Conservation (phyloP, 2,888 invertebrate genomes). For the Pachycephus smyrnensis region DNA sequence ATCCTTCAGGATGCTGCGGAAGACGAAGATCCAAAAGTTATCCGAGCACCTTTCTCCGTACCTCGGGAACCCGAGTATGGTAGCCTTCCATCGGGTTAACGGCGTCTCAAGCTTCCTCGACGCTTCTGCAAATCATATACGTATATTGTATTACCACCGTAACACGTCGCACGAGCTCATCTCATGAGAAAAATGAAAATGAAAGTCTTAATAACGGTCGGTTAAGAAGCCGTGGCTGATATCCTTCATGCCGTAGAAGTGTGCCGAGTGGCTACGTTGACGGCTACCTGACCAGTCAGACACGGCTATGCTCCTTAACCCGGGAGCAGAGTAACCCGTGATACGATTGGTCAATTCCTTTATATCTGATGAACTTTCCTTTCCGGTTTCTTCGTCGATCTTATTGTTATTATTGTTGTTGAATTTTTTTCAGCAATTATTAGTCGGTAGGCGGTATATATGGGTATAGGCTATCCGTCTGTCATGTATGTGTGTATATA, state of each 20-base stretch:
- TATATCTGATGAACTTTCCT: not conserved
- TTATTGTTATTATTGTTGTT: not conserved
- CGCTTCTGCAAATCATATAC: not conserved
- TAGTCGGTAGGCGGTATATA: not conserved
- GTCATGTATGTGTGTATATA: not conserved
- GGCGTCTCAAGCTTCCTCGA: not conserved
- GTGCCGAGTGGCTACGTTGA: conserved; percentile 29
- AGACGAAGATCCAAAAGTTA: not conserved
- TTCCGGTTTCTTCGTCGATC: not conserved
- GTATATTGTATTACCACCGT: not conserved
- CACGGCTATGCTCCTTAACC: conserved; percentile 35
- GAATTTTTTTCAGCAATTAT: not conserved
- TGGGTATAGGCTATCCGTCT: too few species aligned
- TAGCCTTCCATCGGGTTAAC: not conserved
- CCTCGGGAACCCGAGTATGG: not conserved
- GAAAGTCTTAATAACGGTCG: conserved; percentile 32
- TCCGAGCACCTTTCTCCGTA: not conserved
- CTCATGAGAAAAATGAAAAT: conserved; percentile 33
- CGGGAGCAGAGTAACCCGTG: conserved; percentile 30
- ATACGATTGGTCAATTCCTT: not conserved
- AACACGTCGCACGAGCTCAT: not conserved
- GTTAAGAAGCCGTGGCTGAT: conserved; percentile 28
- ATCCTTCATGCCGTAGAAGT: conserved; percentile 23
- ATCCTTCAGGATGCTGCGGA: not conserved
- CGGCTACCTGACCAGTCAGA: conserved; percentile 28